Base-by-base conservation (phyloP, 2,113 vertebrate species). In the Notarius lentiginosus region DNA sequence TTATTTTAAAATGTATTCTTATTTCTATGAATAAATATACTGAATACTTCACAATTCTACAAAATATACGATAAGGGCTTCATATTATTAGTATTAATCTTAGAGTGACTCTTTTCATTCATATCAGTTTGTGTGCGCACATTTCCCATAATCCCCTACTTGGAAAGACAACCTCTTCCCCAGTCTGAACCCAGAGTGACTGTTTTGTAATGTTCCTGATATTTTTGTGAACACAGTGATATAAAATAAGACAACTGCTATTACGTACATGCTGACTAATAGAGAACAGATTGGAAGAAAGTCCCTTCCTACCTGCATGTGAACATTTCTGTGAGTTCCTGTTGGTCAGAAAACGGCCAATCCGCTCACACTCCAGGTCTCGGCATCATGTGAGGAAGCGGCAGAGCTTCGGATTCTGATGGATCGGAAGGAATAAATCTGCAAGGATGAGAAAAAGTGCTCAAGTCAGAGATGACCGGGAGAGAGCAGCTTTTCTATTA, bases 221-320 rank as follows among this genome's bases (percentile, higher is more conserved):
- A 17, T 56, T 5, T 83, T 8, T n/a, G 47, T 47, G 60, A 27
- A 63, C 11, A 49, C 7, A 82, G 22, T n/a, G 7, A 27, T 66
- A n/a, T 66, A 27, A 5, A 27, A 66, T 5, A 30, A 8, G 3
- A 66, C 65, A 66, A 18, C 68, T 20, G 30, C 30, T 47, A 72
- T 7, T 41, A 18, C 1, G 17, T 20, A 47, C 34, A 75, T 24
- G 47, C 20, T 75, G 72, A 12, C 18, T 47, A 24, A 12, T 14
- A 75, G 47, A 51, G 8, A 11, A 75, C 73, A 3, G 22, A 55
- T 55, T 4, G 7, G 10, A 76, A 14, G 1, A 3, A 60, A 58
- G 70, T 84, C 82, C 56, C 56, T 34, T 79, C 90, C 89, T 93
- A 95, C 94, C 94, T 93, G 84, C 0, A 22, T 83, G 7, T 86